Percentiles rank a stretch among this genome's conserved stretches.
These are phyloP conservation scores for Syngnathus typhle DNA, from an alignment of 2,113 vertebrate genomes.

Conservation along the genomic window DNA sequence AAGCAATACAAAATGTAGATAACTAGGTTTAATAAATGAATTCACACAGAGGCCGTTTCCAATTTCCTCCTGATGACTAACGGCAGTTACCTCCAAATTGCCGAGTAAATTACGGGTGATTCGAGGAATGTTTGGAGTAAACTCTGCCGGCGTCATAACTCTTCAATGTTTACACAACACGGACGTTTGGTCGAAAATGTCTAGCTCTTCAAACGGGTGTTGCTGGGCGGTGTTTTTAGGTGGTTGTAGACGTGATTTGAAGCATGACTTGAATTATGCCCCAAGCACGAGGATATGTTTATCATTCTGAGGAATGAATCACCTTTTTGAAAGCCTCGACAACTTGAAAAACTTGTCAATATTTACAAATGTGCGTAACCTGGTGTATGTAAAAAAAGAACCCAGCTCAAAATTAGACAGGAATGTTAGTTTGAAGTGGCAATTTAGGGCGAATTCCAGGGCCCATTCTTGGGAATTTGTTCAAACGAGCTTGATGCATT, in stretches of 20 bases:
- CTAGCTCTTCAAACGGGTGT: neutral
- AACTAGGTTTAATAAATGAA: constrained; percentile 7
- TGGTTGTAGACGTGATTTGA: constrained; percentile 53
- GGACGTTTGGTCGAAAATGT: constrained; percentile 23
- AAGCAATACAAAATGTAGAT: constrained; percentile 1
- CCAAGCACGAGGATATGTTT: neutral
- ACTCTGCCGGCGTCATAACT: constrained; percentile 29
- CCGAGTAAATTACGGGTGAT: constrained; percentile 27
- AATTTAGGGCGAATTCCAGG: no score
- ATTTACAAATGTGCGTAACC: no score
- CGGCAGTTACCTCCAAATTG: constrained; percentile 30
- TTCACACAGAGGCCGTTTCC: constrained; percentile 8
- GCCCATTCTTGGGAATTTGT: no score
- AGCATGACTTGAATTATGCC: constrained; percentile 7
- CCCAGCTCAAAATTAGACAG: no score
- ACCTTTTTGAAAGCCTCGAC: neutral
- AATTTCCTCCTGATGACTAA: constrained; percentile 30
- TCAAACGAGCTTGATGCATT: no score
- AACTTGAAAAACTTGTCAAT: neutral
- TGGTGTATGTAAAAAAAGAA: no score
- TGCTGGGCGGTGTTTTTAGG: constrained; percentile 37
- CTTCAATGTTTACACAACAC: constrained; percentile 41
- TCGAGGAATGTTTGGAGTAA: constrained; percentile 1
- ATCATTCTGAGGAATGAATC: neutral
- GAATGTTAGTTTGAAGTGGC: no score